phyloP scores from a whole-genome alignment of 2,113 vertebrate species.

The Picathartes gymnocephalus region DNA sequence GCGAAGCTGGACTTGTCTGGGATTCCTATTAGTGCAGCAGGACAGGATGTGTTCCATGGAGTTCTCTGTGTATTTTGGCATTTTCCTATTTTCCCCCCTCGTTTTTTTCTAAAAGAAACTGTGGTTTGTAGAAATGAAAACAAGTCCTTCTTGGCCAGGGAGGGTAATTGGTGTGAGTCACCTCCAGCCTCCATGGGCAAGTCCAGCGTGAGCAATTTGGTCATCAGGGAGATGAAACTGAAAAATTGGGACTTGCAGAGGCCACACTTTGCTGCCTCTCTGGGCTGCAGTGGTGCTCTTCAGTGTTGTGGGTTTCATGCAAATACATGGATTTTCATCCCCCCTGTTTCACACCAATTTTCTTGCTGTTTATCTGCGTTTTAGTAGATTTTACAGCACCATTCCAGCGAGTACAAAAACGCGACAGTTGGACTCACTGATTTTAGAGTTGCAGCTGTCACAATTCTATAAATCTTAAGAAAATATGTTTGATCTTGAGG shows the following conservation, averaged over 20 bases:
- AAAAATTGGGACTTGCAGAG: not conserved
- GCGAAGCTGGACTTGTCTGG: not conserved
- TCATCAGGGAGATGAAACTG: not conserved
- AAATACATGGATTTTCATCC: not conserved
- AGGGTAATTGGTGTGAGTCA: slow-evolving; percentile 41
- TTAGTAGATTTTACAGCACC: not conserved
- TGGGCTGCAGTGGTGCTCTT: not conserved
- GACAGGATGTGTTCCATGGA: not conserved
- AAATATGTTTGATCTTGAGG: not conserved
- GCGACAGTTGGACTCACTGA: not conserved
- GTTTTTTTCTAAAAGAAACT: not conserved
- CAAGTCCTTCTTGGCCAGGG: not conserved
- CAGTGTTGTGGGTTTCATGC: not conserved
- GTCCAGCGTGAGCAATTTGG: not conserved
- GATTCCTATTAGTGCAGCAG: not conserved
- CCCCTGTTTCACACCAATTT: not conserved
- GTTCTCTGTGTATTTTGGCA: not conserved
- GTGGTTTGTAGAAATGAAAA: slow-evolving; percentile 53
- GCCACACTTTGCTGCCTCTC: fast-evolving
- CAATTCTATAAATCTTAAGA: not conserved
- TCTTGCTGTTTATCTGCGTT: not conserved
- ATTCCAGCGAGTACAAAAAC: not conserved
- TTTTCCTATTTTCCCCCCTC: not conserved
- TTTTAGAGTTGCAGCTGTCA: not conserved
- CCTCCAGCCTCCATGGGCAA: not conserved